phyloP scores from a whole-genome alignment of 1,140 invertebrate genomes.

The Dufourea novaeangliae region DNA sequence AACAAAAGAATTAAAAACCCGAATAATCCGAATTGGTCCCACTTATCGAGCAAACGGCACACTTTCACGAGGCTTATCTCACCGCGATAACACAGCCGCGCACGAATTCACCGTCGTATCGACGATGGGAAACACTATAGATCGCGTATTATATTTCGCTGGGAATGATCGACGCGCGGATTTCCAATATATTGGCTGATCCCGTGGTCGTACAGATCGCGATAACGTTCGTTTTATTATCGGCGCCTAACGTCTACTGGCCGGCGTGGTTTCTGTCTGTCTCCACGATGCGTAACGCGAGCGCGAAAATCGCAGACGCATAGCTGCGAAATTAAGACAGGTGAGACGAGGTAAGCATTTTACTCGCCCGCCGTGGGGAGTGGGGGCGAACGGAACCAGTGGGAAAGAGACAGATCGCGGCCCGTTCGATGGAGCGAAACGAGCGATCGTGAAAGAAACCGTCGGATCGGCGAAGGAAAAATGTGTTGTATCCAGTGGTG shows the following conservation, averaged over 20 bases:
- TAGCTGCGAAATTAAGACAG: slow-evolving; percentile 67
- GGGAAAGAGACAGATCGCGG: slow-evolving; percentile 25
- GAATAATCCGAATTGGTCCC: not conserved
- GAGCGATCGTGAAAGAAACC: slow-evolving; percentile 36
- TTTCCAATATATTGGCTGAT: not conserved
- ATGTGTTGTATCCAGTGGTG: slow-evolving; percentile 44
- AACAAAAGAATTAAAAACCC: slow-evolving; percentile 5
- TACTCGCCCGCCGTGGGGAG: slow-evolving; percentile 4
- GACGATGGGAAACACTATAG: not conserved
- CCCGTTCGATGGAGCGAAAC: slow-evolving; percentile 9
- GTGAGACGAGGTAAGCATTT: slow-evolving; percentile 60
- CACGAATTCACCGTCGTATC: slow-evolving; percentile 8
- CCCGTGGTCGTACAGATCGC: too few relatives aligned
- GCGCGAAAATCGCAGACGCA: slow-evolving; percentile 35
- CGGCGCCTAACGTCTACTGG: not conserved
- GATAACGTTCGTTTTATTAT: not conserved
- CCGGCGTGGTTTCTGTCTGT: slow-evolving; percentile 6
- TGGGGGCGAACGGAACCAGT: slow-evolving; percentile 7
- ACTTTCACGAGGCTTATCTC: slow-evolving; percentile 26
- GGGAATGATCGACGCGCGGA: not conserved
- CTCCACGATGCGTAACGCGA: slow-evolving; percentile 22
- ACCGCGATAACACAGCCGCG: slow-evolving; percentile 2
- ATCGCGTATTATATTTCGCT: not conserved
- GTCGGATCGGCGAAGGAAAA: slow-evolving; percentile 9
- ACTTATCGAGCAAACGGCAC: slow-evolving; percentile 4